Base-by-base conservation (phyloP, 2,888 invertebrate species). In the Allophyes oxyacanthae region DNA sequence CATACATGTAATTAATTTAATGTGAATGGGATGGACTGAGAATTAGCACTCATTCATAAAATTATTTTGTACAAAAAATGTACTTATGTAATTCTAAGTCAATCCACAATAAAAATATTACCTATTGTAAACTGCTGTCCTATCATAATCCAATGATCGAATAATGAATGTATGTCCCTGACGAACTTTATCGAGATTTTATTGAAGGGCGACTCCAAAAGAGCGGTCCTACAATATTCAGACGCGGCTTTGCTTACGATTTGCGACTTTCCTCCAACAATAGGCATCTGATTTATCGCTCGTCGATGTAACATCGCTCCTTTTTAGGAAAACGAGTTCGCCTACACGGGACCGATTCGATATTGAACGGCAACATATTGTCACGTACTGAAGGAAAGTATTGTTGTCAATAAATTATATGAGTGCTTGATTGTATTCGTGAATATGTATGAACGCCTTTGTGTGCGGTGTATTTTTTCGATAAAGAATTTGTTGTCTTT, bases 261-360 rank as follows among this genome's bases (percentile, higher is more conserved):
- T 85, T 85, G 83, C 78, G 83, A 84, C 81, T 83, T 86, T 82
- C 61, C 77, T 65, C 72, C 79, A 74, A 87, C 87, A 85, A 87
- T 86, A 79, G 82, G 79, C 65, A 70, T 64, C 82, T 87, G 87
- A 87, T 87, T 87, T 87, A 87, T 87, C 78, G 84, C 54, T 75
- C 67, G 72, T 76, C 73, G 81, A 78, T 77, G 83, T 79, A 77
- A 81, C 84, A 78, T 73, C 79, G 79, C 59, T 78, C 81, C 83
- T 79, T 82, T 84, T 84, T 80, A 69, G 78, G 82, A 76, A 79
- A 81, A 78, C 64, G 77, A 75, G n/a, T n/a, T n/a, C 77, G 81
- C 81, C 81, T 79, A 83, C 78, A 80, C 78, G 71, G 67, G 74
- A 73, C 70, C 77, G 65, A 73, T 76, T 79, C 73, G 73, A 77